These are phyloP conservation scores for Maniola jurtina DNA, from an alignment of 1,140 invertebrate genomes.

Conservation along the genomic window DNA sequence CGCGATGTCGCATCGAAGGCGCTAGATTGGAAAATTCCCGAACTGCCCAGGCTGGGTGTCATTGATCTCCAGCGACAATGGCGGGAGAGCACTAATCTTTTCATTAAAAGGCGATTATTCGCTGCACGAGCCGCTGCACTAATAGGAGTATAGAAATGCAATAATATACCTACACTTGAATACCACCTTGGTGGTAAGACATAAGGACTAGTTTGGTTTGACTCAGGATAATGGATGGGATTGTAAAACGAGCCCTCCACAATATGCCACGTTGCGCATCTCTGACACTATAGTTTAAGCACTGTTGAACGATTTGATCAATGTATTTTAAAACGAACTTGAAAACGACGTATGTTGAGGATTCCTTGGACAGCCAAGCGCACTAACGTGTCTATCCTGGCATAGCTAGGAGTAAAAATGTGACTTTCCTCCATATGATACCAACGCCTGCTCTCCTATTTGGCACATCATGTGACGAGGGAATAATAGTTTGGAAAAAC, in stretches of 20 bases:
- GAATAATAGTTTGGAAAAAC: too few relatives aligned
- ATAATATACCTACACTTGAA: conserved; percentile 5
- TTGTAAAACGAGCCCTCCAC: conserved; percentile 42
- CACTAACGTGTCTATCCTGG: too few relatives aligned
- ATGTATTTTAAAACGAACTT: background rate
- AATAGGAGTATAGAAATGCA: conserved; percentile 60
- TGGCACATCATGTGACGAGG: too few relatives aligned
- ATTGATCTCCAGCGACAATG: conserved; percentile 66
- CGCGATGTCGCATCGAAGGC: conserved; percentile 41
- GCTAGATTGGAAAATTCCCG: conserved; percentile 70
- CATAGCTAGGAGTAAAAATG: too few relatives aligned
- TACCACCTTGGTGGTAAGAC: conserved; percentile 19
- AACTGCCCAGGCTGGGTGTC: conserved; percentile 48
- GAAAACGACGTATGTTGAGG: too few relatives aligned
- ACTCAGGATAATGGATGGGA: conserved; percentile 14
- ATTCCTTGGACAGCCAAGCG: too few relatives aligned
- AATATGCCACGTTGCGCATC: conserved; percentile 52
- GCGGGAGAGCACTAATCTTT: conserved; percentile 70
- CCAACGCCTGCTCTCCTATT: too few relatives aligned
- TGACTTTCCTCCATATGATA: too few relatives aligned
- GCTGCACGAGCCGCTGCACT: conserved; percentile 67
- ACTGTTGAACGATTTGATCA: background rate
- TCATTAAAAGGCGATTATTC: conserved; percentile 78
- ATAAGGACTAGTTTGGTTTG: conserved; percentile 35
- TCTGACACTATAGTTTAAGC: conserved; percentile 29